A percentile compares a stretch with the other conserved stretches of the same genome.
phyloP scores from a whole-genome alignment of 2,888 invertebrate genomes.

The Leucania comma region DNA sequence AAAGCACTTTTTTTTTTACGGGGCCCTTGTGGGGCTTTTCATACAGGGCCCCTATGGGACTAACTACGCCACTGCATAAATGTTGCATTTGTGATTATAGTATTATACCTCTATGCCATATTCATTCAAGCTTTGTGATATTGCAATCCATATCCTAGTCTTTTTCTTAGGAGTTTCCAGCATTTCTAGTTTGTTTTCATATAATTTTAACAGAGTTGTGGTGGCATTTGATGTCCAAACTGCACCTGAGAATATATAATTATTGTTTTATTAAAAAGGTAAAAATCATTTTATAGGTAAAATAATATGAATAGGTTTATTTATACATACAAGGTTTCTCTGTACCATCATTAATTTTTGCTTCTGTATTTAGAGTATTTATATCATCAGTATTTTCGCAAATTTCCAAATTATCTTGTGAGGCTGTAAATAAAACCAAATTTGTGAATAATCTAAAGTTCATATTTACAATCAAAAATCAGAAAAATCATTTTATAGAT shows the following conservation, averaged over 20 bases:
- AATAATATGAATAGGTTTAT: too few relatives aligned
- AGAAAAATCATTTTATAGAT: neutral
- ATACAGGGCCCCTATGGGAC: too few relatives aligned
- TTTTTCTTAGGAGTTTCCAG: constrained; percentile 80
- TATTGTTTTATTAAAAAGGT: neutral
- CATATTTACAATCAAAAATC: neutral
- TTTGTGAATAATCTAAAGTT: constrained; percentile 6
- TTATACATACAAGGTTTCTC: constrained; percentile 69
- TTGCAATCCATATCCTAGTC: constrained; percentile 77
- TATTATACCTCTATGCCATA: constrained; percentile 72
- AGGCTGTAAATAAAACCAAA: constrained; percentile 50
- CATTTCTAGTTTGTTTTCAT: constrained; percentile 77
- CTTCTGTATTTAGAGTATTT: constrained; percentile 39
- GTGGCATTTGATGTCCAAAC: constrained; percentile 76
- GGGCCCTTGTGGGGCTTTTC: too few relatives aligned
- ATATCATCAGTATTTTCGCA: constrained; percentile 59
- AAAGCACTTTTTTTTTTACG: too few relatives aligned
- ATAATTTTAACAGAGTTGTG: constrained; percentile 72
- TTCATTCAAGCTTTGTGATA: constrained; percentile 74
- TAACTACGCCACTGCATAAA: too few relatives aligned
- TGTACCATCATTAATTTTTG: constrained; percentile 56
- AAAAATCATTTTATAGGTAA: too few relatives aligned
- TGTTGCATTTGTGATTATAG: neutral
- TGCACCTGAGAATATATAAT: constrained; percentile 68
- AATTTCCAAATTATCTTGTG: constrained; percentile 60